Evolutionary conservation across 1,140 invertebrate genomes (phyloP).

Genomic region (Pseudomyrmex gracilis): DNA sequence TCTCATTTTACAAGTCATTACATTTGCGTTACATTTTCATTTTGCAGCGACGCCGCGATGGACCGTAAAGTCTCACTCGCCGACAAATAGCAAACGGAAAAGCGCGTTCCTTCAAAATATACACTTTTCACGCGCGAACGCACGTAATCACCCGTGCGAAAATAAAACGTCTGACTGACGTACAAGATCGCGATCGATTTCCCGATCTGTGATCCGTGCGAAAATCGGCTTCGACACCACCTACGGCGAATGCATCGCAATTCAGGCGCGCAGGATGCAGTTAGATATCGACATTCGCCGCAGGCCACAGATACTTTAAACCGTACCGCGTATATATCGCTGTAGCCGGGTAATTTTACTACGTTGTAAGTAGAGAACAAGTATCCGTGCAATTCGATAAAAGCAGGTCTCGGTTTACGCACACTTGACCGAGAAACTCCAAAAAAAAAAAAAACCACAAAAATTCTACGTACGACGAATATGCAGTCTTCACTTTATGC

Average conservation of each 20-base stretch:
- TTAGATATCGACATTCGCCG: background rate
- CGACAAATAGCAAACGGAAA: background rate
- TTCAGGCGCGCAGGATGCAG: background rate
- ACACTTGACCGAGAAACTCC: background rate
- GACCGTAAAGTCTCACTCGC: background rate
- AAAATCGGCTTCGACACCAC: slow-evolving; percentile 8
- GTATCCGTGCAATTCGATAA: background rate
- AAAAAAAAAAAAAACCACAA: no score
- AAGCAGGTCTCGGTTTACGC: background rate
- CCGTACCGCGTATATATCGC: background rate
- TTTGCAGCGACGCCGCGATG: background rate
- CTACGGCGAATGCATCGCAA: background rate
- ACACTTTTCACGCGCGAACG: slow-evolving; percentile 24
- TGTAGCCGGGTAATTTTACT: background rate
- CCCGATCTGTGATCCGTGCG: background rate
- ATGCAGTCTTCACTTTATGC: background rate
- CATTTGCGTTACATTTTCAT: slow-evolving; percentile 20
- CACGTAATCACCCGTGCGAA: slow-evolving; percentile 25
- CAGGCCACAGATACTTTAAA: slow-evolving; percentile 13
- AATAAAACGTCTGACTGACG: slow-evolving; percentile 34
- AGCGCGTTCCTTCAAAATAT: background rate
- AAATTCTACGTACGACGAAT: background rate
- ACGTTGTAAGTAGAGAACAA: background rate
- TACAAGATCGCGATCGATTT: background rate
- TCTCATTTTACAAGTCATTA: slow-evolving; percentile 40